Evolutionary conservation across 1,140 invertebrate species (phyloP).

Genomic region (Andricus grossulariae): DNA sequence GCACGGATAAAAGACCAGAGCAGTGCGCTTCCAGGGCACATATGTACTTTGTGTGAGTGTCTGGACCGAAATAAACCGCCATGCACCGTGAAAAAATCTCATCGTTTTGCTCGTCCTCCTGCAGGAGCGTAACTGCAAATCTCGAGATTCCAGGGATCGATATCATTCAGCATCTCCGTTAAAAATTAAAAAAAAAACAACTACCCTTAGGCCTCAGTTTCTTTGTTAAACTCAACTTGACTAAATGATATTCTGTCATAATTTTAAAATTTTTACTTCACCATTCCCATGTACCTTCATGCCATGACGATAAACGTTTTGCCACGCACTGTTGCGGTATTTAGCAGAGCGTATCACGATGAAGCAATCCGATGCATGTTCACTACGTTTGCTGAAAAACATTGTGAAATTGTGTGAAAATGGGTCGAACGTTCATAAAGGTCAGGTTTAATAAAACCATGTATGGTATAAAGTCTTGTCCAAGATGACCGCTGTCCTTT

Average conservation of each 20-base stretch:
- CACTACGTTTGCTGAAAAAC: slow-evolving; percentile 3
- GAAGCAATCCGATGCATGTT: slow-evolving; percentile 13
- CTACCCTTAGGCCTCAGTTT: too few species aligned
- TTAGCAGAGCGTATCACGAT: slow-evolving; percentile 10
- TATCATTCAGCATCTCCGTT: not conserved
- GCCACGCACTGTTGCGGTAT: slow-evolving; percentile 22
- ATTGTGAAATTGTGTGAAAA: slow-evolving; percentile 24
- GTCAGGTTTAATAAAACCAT: not conserved
- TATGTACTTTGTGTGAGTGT: slow-evolving; percentile 35
- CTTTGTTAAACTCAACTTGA: too few species aligned
- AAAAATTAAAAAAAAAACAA: not conserved
- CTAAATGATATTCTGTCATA: too few species aligned
- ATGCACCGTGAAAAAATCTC: slow-evolving; percentile 44
- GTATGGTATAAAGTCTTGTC: not conserved
- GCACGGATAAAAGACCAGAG: slow-evolving; percentile 51
- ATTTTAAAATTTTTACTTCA: too few species aligned
- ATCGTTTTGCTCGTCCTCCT: slow-evolving; percentile 29
- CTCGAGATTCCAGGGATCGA: not conserved
- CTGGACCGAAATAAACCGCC: slow-evolving; percentile 49
- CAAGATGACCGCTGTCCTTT: not conserved
- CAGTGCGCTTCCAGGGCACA: slow-evolving; percentile 42
- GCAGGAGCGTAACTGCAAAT: slow-evolving; percentile 31
- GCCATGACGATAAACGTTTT: slow-evolving; percentile 7
- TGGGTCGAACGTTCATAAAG: not conserved
- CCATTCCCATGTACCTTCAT: too few species aligned